phyloP scores from a whole-genome alignment of 2,797 vertebrate genomes.

The Chelmon rostratus region DNA sequence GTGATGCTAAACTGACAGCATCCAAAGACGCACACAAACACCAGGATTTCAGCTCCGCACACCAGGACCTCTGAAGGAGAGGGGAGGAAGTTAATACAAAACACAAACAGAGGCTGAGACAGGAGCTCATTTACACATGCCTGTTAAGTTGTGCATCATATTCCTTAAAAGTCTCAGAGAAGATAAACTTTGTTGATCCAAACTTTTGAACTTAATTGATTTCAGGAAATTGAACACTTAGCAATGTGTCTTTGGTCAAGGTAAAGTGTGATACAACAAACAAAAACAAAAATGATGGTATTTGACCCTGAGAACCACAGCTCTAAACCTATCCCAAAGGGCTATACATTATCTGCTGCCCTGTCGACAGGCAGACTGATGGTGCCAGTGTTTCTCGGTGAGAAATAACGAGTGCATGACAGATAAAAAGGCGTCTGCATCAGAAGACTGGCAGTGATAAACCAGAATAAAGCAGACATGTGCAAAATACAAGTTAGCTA shows the following conservation, averaged over 20 bases:
- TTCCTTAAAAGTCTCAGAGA: not conserved
- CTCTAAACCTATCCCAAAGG: too few species aligned
- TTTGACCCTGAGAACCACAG: too few species aligned
- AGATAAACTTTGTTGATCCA: not conserved
- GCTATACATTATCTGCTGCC: not conserved
- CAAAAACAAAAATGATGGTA: too few species aligned
- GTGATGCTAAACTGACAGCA: not conserved
- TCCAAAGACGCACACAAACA: constrained; percentile 20
- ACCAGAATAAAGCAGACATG: not conserved
- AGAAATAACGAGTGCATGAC: not conserved
- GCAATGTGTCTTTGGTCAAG: too few species aligned
- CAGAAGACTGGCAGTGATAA: not conserved
- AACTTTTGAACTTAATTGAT: not conserved
- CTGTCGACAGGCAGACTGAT: not conserved
- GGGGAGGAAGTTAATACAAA: constrained; percentile 23
- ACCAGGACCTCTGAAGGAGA: not conserved
- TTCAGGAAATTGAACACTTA: not conserved
- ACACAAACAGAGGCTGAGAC: constrained; percentile 39
- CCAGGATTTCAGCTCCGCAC: constrained; percentile 64
- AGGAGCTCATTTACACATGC: not conserved
- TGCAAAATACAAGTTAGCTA: not conserved
- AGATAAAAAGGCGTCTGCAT: not conserved
- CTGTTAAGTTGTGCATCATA: not conserved
- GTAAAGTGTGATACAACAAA: too few species aligned
- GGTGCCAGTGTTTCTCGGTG: not conserved